Evolutionary conservation across 2,888 invertebrate genomes (phyloP).

Genomic region (Nemurella pictetii): DNA sequence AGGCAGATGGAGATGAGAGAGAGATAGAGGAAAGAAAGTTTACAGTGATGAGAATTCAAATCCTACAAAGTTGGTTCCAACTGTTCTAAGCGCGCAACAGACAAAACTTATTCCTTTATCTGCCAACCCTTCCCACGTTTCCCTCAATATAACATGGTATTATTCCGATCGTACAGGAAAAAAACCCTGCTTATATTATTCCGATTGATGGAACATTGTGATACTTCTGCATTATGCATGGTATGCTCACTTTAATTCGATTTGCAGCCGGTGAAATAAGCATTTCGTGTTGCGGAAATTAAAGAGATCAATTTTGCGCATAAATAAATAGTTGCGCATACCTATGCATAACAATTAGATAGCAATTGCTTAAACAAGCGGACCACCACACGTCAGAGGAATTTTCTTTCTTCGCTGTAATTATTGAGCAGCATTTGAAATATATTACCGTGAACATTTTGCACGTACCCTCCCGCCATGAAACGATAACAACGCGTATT

Average conservation of each 20-base stretch:
- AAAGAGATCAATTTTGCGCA: not conserved
- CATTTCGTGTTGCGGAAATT: not conserved
- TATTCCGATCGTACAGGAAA: not conserved
- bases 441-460: no score
- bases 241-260: not conserved
- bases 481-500: no score
- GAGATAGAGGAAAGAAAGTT: constrained; percentile 2
- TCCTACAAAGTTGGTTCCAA: constrained; percentile 5
- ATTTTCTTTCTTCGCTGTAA: no score
- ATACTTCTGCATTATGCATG: not conserved
- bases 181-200: not conserved
- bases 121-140: not conserved
- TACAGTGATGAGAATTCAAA: constrained; percentile 23
- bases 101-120: not conserved
- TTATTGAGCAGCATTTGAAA: no score
- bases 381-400: no score
- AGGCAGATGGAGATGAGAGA: not conserved
- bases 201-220: not conserved
- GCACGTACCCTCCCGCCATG: no score
- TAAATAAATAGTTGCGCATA: not conserved
- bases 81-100: not conserved
- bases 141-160: not conserved
- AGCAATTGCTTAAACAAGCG: no score
- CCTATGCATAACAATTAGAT: no score
- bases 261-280: not conserved